Evolutionary conservation across 2,113 vertebrate species (phyloP).

Genomic region (Cavia aperea): DNA sequence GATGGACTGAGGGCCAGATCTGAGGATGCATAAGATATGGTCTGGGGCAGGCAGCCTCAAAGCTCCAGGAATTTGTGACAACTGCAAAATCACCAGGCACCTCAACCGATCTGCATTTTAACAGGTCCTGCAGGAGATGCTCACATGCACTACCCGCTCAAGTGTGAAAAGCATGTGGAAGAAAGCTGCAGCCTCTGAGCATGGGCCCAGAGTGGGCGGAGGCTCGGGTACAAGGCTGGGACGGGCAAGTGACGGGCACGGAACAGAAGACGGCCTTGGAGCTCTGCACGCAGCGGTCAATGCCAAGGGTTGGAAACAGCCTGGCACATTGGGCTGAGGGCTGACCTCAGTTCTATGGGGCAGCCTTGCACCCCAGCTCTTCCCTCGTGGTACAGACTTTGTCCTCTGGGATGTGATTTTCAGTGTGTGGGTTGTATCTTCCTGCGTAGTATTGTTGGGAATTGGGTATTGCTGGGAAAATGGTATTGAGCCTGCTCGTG

Average conservation of each 20-base stretch:
- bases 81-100: background rate
- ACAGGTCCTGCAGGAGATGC: background rate
- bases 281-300: background rate
- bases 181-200: background rate
- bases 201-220: background rate
- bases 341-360: background rate
- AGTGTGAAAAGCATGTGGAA: background rate
- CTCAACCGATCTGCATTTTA: too few species aligned
- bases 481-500: background rate
- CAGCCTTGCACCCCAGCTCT: background rate
- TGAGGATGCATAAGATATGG: too few species aligned
- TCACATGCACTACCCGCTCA: fast-evolving
- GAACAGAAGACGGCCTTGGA: fast-evolving
- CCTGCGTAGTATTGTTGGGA: too few species aligned
- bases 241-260: background rate
- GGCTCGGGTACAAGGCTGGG: background rate
- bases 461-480: too few species aligned
- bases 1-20: background rate
- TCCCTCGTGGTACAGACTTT: background rate
- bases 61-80: background rate
- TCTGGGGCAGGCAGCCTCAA: background rate
- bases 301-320: too few species aligned
- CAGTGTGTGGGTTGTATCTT: too few species aligned
- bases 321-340: background rate
- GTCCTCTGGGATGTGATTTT: background rate